Percentiles rank a stretch among this genome's conserved stretches.
These are phyloP conservation scores for Spilogale gracilis DNA, from an alignment of 2,113 vertebrate genomes.

Conservation along the genomic window DNA sequence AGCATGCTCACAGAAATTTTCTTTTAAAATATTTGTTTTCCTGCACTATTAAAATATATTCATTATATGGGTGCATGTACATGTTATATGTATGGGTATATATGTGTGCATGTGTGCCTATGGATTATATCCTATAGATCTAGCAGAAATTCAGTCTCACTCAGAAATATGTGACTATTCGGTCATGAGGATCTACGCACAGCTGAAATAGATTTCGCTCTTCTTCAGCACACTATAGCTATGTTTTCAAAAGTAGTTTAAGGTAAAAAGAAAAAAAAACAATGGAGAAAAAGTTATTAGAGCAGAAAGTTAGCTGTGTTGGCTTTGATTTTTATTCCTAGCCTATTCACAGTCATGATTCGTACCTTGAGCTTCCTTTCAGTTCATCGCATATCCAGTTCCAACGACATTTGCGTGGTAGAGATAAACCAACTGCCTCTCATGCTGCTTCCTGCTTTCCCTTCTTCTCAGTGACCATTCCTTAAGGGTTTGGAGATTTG, in stretches of 20 bases:
- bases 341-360: constrained; percentile 90
- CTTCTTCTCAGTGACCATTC: constrained; percentile 82
- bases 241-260: constrained; percentile 48
- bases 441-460: constrained; percentile 83
- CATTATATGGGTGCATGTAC: background rate
- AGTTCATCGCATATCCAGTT: constrained; percentile 88
- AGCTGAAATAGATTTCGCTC: constrained; percentile 26
- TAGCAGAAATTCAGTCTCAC: background rate
- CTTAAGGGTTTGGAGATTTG: constrained; percentile 78
- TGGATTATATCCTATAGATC: background rate
- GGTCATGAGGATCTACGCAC: background rate
- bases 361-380: constrained; percentile 81
- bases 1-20: background rate
- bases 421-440: constrained; percentile 62
- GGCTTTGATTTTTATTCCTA: background rate
- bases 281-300: background rate
- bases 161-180: background rate
- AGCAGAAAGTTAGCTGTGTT: background rate
- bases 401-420: background rate
- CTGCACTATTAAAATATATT: constrained; percentile 1
- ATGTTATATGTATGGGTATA: background rate
- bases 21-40: background rate
- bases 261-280: background rate
- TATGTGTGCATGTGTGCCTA: background rate
- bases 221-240: background rate